Evolutionary conservation across 2,797 vertebrate genomes (phyloP), one percentile per base, ranked within the genome.

Genomic region (Pelochelys cantorii): DNA sequence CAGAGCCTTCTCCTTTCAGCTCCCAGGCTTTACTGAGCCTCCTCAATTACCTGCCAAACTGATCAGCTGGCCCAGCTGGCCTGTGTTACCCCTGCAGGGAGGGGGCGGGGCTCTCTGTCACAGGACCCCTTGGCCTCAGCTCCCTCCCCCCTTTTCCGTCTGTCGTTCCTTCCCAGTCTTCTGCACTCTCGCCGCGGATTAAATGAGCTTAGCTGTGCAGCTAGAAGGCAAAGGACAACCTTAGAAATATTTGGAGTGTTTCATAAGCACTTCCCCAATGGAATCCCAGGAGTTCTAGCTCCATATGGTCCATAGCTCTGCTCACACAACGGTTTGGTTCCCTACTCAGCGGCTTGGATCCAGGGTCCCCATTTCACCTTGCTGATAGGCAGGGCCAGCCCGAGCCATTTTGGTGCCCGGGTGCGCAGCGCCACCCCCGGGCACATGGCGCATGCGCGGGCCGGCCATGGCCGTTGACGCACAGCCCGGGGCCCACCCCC

Each of bases 281-380:
- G 83, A 95, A 90, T 91, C 86, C 91, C 90, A 84, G 23, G 94
- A 77, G 59, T 86, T 95, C 95, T 97, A 93, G 86, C 94, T 96
- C 93, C 94, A 96, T 92, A 96, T 95, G 95, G 22, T 92, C 96
- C 94, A 92, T 78, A 95, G 93, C 93, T 95, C 56, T 85, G 60
- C 87, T 62, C 86, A 84, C 90, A 68, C 94, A 94, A 90, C 83
- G 92, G 90, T 91, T 7, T 0, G 1, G 25, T 88, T 85, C 94
- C 94, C 90, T 95, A 90, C 95, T 96, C 91, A 96, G 95, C 85
- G 95, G 90, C 88, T 83, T 29, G 84, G 92, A 94, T 90, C 90
- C 74, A 90, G 57, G 81, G 94, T 90, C 94, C 71, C 20, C 37
- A 42, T 5, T 23, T n/a, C 31, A 65, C 54, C 13, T 79, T 96